Evolutionary conservation across 2,888 invertebrate genomes (phyloP), one percentile per base, ranked within the genome.

Genomic region (Oegoconia quadripuncta): DNA sequence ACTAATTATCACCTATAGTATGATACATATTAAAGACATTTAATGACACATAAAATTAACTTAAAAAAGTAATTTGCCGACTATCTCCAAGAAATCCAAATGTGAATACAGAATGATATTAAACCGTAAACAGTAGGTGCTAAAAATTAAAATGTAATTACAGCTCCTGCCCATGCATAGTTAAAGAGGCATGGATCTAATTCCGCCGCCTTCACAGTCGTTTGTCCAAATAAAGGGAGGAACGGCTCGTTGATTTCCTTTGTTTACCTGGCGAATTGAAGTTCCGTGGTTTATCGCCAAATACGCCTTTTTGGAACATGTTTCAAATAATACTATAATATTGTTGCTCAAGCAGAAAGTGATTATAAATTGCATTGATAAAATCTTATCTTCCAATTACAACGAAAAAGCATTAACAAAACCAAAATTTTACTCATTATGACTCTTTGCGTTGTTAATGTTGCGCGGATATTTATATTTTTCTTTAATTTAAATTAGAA

Each of bases 101-200:
- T 42, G 20, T 48, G 49, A 50, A 54, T 50, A 43, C 41, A 13
- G 31, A 39, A 51, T 48, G 46, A 47, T 42, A 50, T 50, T 52
- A 53, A 51, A 48, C 42, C 50, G 44, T 48, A 48, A 52, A 47
- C 52, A 49, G 39, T 50, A 52, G 51, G 32, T 39, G 50, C 37
- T 51, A 48, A 55, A 51, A 49, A 54, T 56, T 55, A 57, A 53
- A 55, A 52, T 50, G 48, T 47, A 56, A 58, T 61, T 53, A 53
- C 46, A 40, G 34, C 37, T 39, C 41, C 31, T 28, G 27, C 17
- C 41, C 49, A 44, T 59, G 55, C 54, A 61, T 58, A 54, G 37
- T 48, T 50, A 44, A 49, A 38, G 28, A 38, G 41, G 38, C 36
- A 38, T 30, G 46, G 35, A 41, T 44, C 35, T 51, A 52, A 53